Evolutionary conservation across 2,888 invertebrate genomes (phyloP).

Genomic region (Villa cingulata): DNA sequence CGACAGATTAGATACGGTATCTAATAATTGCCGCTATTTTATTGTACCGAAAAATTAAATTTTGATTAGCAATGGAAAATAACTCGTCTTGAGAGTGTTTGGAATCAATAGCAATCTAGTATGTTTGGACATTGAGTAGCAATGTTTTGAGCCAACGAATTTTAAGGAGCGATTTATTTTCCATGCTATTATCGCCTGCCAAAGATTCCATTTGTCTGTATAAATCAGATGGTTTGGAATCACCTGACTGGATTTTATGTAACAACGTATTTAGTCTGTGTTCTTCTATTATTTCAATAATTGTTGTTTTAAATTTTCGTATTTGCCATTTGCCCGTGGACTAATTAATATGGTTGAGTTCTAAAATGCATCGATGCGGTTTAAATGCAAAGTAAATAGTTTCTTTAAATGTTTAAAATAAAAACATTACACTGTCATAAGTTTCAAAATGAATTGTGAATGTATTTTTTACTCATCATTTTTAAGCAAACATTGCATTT

Average conservation of each 20-base stretch:
- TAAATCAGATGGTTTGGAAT: not conserved
- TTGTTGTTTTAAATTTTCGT: conserved; percentile 2
- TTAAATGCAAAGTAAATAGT: too few species aligned
- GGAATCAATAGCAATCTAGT: not conserved
- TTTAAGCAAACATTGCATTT: too few species aligned
- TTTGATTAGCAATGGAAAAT: conserved; percentile 1
- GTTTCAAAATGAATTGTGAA: too few species aligned
- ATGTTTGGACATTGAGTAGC: not conserved
- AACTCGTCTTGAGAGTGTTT: not conserved
- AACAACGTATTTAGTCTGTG: not conserved
- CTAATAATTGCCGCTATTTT: too few species aligned
- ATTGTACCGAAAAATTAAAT: not conserved
- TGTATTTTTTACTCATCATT: too few species aligned
- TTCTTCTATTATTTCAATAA: conserved; percentile 2
- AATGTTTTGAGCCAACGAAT: not conserved
- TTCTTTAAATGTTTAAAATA: too few species aligned
- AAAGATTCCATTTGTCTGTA: not conserved
- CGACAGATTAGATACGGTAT: too few species aligned
- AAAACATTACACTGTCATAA: too few species aligned
- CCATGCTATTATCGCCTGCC: too few species aligned
- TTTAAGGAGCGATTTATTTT: not conserved
- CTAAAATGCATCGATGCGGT: too few species aligned
- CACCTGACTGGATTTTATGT: not conserved
- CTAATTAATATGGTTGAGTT: not conserved
- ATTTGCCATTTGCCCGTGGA: not conserved